Evolutionary conservation across 2,113 vertebrate species (phyloP).

Genomic region (Panthera leo): DNA sequence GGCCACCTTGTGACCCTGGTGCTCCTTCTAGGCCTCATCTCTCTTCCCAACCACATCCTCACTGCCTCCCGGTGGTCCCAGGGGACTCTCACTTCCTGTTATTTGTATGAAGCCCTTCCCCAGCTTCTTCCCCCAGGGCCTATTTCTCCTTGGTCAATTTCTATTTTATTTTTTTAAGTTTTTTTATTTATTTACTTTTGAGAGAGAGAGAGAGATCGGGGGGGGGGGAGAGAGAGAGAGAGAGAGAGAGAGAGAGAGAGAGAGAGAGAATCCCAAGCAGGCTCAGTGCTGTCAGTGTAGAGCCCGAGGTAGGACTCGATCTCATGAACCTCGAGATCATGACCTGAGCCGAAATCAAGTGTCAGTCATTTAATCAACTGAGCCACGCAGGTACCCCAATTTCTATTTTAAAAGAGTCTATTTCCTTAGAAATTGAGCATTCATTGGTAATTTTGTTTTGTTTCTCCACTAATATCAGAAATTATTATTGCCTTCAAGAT

Average conservation of each 20-base stretch:
- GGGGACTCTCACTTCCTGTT: neutral
- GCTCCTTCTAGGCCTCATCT: neutral
- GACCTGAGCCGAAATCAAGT: too few species aligned
- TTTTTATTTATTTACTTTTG: too few species aligned
- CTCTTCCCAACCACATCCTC: neutral
- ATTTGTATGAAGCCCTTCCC: neutral
- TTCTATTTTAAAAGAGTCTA: neutral
- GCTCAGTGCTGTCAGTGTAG: too few species aligned
- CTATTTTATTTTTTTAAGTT: neutral
- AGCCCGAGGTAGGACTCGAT: too few species aligned
- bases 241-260: too few species aligned
- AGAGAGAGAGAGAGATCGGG: too few species aligned
- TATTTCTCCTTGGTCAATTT: neutral
- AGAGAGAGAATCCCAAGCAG: too few species aligned
- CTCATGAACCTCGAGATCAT: too few species aligned
- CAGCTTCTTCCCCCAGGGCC: neutral
- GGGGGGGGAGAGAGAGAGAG: too few species aligned
- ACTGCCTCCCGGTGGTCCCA: too few species aligned
- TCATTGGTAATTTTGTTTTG: neutral
- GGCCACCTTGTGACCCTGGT: neutral
- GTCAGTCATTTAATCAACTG: too few species aligned
- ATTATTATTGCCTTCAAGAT: neutral
- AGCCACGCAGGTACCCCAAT: neutral
- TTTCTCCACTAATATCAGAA: neutral
- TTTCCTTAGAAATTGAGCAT: neutral